phyloP scores from a whole-genome alignment of 2,113 vertebrate genomes.

The Gadus macrocephalus region DNA sequence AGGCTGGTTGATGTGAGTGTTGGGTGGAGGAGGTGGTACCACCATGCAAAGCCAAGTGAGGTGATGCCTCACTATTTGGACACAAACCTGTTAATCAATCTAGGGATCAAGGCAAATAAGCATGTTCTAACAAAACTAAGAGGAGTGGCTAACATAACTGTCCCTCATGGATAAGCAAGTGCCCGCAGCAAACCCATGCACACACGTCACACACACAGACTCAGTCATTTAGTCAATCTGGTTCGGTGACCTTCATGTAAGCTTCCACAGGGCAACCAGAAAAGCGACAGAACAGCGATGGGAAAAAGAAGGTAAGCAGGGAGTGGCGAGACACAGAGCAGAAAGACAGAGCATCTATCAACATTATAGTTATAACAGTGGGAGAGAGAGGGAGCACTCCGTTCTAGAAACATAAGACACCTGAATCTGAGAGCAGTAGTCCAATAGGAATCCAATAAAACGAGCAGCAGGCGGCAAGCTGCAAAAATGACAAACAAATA shows the following conservation, averaged over 20 bases:
- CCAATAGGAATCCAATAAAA: no score
- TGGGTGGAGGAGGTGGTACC: not conserved
- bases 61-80: not conserved
- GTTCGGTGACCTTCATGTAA: slow-evolving; percentile 19
- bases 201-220: not conserved
- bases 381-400: no score
- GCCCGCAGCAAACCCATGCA: not conserved
- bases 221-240: slow-evolving; percentile 16
- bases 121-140: not conserved
- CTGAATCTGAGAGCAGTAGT: no score
- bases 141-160: not conserved
- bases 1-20: not conserved
- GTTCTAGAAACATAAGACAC: no score
- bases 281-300: not conserved
- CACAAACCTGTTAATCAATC: not conserved
- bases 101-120: not conserved
- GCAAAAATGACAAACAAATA: not conserved
- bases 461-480: no score
- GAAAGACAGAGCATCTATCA: not conserved
- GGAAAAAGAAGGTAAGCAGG: not conserved
- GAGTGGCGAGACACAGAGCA: not conserved
- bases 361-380: no score
- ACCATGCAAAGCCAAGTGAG: not conserved
- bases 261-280: not conserved
- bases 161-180: not conserved